Conservation (phyloP, 2,888 invertebrate genomes). For the Thera obeliscata region DNA sequence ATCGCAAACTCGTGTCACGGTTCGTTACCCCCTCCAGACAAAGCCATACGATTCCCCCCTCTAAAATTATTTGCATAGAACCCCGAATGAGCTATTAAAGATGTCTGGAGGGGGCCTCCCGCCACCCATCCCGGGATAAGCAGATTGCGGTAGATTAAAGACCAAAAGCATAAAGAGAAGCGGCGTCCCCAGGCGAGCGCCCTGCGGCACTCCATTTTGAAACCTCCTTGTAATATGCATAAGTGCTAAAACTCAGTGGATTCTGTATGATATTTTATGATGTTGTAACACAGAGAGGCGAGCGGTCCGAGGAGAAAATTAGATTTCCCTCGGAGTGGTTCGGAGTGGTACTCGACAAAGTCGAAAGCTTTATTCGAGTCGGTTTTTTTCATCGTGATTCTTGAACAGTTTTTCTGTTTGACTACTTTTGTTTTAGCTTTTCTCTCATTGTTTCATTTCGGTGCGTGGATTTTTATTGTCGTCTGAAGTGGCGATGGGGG, state of each 20-base stretch:
- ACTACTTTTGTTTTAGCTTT: slow-evolving; percentile 70
- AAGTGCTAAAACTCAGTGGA: slow-evolving; percentile 71
- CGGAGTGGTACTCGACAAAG: slow-evolving; percentile 74
- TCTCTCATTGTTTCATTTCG: slow-evolving; percentile 69
- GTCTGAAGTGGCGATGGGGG: slow-evolving; percentile 53
- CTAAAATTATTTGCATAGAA: slow-evolving; percentile 83
- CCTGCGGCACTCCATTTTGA: slow-evolving; percentile 67
- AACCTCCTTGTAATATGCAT: slow-evolving; percentile 68
- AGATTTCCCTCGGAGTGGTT: slow-evolving; percentile 78
- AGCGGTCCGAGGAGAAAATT: slow-evolving; percentile 78
- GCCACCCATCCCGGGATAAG: slow-evolving; percentile 73
- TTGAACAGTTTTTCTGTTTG: slow-evolving; percentile 73
- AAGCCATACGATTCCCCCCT: slow-evolving; percentile 80
- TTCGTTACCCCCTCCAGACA: slow-evolving; percentile 82
- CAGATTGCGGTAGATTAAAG: slow-evolving; percentile 85
- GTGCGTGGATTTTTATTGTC: slow-evolving; percentile 64
- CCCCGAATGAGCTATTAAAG: slow-evolving; percentile 85
- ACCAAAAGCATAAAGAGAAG: slow-evolving; percentile 78
- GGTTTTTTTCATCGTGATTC: slow-evolving; percentile 70
- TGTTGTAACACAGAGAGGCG: slow-evolving; percentile 65
- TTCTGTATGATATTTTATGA: slow-evolving; percentile 71
- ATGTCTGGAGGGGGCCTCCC: slow-evolving; percentile 69
- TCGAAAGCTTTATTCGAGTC: slow-evolving; percentile 73
- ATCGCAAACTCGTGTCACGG: slow-evolving; percentile 78
- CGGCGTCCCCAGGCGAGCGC: slow-evolving; percentile 56